These are phyloP conservation scores for Talpa occidentalis DNA, from an alignment of 2,113 vertebrate genomes.

Conservation along the genomic window DNA sequence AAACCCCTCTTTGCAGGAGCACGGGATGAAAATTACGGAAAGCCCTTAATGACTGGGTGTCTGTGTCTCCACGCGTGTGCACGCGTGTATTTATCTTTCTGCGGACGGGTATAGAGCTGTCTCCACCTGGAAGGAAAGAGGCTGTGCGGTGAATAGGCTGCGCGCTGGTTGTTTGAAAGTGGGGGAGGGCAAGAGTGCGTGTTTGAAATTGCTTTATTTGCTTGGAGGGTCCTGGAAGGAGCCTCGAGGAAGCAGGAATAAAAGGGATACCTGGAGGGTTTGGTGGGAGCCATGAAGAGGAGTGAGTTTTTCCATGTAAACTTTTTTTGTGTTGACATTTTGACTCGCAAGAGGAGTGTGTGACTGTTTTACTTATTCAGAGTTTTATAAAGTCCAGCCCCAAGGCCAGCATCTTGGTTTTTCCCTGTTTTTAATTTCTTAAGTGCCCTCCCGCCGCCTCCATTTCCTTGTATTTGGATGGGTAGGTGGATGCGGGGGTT, in stretches of 20 bases:
- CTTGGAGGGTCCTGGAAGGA: not conserved
- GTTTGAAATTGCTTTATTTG: not conserved
- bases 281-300: not conserved
- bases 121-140: not conserved
- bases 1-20: not conserved
- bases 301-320: not conserved
- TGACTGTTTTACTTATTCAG: not conserved
- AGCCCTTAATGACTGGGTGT: not conserved
- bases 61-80: rapidly evolving
- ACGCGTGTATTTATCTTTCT: not conserved
- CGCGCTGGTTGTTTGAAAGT: not conserved
- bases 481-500: not conserved
- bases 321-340: not conserved
- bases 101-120: not conserved
- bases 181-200: not conserved
- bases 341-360: not conserved
- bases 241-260: not conserved
- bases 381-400: not conserved
- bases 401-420: not conserved
- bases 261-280: not conserved
- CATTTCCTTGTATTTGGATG: not conserved
- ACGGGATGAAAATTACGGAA: not conserved
- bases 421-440: not conserved
- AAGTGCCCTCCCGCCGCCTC: too few relatives aligned
- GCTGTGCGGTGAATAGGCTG: not conserved